Evolutionary conservation across 2,888 invertebrate species (phyloP).

Genomic region (Drosophila sordidula): DNA sequence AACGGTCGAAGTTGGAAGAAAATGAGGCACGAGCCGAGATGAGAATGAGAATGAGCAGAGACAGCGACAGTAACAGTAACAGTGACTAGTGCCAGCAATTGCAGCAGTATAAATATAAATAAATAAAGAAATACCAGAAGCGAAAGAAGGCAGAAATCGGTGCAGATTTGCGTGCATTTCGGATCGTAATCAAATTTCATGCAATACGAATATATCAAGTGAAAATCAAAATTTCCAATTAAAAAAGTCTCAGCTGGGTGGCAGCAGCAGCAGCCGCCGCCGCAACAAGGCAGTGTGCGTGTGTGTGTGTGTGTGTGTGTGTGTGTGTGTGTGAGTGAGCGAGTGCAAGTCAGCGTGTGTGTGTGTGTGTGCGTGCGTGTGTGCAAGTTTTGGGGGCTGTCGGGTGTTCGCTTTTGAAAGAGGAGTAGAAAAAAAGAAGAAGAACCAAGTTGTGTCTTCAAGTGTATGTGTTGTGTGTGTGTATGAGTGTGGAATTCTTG

Average conservation of each 20-base stretch:
- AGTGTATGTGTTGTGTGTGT: constrained; percentile 28
- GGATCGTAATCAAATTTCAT: constrained; percentile 56
- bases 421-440: constrained; percentile 45
- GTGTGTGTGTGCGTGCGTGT: constrained; percentile 43
- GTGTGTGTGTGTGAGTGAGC: constrained; percentile 44
- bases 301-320: constrained; percentile 15
- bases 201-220: constrained; percentile 61
- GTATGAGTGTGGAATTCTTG: constrained; percentile 63
- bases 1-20: constrained; percentile 56
- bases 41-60: constrained; percentile 46
- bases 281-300: constrained; percentile 47
- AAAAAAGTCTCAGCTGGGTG: constrained; percentile 69
- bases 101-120: constrained; percentile 55
- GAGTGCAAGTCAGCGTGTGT: constrained; percentile 44
- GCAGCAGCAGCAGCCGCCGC: constrained; percentile 58
- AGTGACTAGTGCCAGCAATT: constrained; percentile 42
- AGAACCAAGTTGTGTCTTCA: constrained; percentile 71
- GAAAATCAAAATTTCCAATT: constrained; percentile 77
- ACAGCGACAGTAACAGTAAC: constrained; percentile 35
- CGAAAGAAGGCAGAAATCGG: constrained; percentile 15
- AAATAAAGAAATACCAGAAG: constrained; percentile 36
- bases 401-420: constrained; percentile 57
- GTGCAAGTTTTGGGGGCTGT: constrained; percentile 58
- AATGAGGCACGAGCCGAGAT: constrained; percentile 68
- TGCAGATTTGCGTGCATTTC: constrained; percentile 28